Percentiles rank a stretch among this genome's conserved stretches.
These are phyloP conservation scores for Oscheius sp. DNA, from an alignment of 2,888 invertebrate genomes.

Conservation along the genomic window DNA sequence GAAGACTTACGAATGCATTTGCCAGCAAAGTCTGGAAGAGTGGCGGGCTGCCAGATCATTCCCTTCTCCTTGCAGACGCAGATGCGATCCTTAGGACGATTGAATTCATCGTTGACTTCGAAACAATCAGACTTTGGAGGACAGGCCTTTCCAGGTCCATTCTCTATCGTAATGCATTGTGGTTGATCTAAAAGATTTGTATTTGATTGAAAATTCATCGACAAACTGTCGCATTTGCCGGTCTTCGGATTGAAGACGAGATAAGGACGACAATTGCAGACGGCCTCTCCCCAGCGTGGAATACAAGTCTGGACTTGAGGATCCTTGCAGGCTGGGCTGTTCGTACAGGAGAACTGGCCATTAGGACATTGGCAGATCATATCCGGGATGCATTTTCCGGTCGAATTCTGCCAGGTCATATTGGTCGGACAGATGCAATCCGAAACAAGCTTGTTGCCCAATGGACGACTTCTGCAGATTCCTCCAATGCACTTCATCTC, in stretches of 20 bases:
- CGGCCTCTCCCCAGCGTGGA: background rate
- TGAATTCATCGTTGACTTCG: no score
- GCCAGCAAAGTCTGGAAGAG: no score
- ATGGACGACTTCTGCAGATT: background rate
- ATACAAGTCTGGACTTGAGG: background rate
- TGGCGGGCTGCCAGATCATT: no score
- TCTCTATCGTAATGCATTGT: no score
- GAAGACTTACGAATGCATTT: no score
- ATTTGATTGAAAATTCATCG: no score
- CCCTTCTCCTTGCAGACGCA: no score
- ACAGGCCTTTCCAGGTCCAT: no score
- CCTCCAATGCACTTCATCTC: conserved; percentile 11
- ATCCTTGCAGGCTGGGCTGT: conserved; percentile 11
- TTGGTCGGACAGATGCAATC: background rate
- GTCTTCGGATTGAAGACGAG: background rate
- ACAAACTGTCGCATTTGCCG: conserved; percentile 6
- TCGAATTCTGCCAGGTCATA: background rate
- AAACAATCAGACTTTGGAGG: no score
- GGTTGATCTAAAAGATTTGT: no score
- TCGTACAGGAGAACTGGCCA: background rate
- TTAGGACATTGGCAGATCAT: conserved; percentile 9
- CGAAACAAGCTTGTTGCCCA: background rate
- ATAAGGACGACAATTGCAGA: background rate
- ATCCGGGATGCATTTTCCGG: background rate
- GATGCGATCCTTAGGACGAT: no score